These are phyloP conservation scores for Euura saliciscinereae DNA, from an alignment of 1,140 invertebrate genomes.

Conservation along the genomic window DNA sequence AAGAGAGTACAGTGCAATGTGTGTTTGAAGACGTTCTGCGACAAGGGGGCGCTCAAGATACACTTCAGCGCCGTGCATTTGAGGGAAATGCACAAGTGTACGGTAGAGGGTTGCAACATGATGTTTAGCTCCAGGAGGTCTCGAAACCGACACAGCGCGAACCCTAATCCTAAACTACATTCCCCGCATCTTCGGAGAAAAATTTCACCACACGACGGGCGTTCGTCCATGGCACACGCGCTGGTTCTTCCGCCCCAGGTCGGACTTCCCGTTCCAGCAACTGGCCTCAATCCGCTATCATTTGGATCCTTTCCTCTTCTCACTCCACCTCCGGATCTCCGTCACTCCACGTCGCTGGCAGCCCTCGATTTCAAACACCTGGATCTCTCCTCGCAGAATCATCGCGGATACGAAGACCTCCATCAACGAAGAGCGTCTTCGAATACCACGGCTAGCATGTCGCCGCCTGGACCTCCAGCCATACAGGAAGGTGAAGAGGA, in stretches of 20 bases:
- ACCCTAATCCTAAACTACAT: slow-evolving; percentile 98
- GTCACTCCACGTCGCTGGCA: slow-evolving; percentile 65
- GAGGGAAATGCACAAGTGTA: slow-evolving; percentile 99
- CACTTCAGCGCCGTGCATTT: slow-evolving; percentile 99
- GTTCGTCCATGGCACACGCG: slow-evolving; percentile 84
- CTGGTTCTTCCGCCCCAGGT: slow-evolving; percentile 76
- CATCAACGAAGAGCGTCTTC: slow-evolving; percentile 53
- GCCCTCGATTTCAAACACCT: slow-evolving; percentile 74
- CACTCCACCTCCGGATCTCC: slow-evolving; percentile 74
- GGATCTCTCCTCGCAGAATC: slow-evolving; percentile 59
- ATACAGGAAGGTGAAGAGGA: slow-evolving; percentile 49
- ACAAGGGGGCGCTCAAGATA: slow-evolving; percentile 99
- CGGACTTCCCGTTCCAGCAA: slow-evolving; percentile 64
- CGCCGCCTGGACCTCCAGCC: slow-evolving; percentile 30
- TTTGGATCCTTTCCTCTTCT: slow-evolving; percentile 79
- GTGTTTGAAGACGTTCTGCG: slow-evolving; percentile 99
- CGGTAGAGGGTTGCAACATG: slow-evolving; percentile 98
- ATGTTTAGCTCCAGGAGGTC: slow-evolving; percentile 98
- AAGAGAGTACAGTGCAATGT: slow-evolving; percentile 98
- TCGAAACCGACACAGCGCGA: slow-evolving; percentile 95
- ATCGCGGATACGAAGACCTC: slow-evolving; percentile 50
- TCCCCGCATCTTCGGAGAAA: slow-evolving; percentile 91
- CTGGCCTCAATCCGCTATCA: slow-evolving; percentile 69
- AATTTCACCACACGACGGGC: slow-evolving; percentile 91
- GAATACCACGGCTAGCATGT: slow-evolving; percentile 27